Base-by-base conservation (phyloP, 1,140 invertebrate genomes). In the Bombus waltoni region DNA sequence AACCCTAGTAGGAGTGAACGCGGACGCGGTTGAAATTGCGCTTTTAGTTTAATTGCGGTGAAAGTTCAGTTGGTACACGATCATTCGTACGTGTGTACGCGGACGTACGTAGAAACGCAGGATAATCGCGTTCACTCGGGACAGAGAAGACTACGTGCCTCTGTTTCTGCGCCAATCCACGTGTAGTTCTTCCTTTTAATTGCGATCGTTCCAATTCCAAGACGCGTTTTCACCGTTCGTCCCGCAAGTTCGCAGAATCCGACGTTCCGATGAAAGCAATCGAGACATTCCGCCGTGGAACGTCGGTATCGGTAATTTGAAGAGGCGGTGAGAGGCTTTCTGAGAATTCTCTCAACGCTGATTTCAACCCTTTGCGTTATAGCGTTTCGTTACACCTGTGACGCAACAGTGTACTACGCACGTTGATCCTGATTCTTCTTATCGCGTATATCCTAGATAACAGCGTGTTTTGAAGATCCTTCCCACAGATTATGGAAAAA, bases 11-110 rank as follows among this genome's bases (percentile, higher is more conserved):
- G 87, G 82, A 91, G 88, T 57, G 87, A 89, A 86, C 86, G 86
- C 73, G 15, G 70, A 72, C 38, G 72, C 89, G 68, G 74, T 73
- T 68, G 81, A 85, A 88, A 91, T 89, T 87, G 87, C 91, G 91
- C 89, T 89, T 91, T 91, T 90, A 90, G 83, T 86, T 91, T 92
- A 92, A 90, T 91, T 86, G 86, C 90, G 88, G 92, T 92, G 92
- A 92, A 92, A 92, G 91, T 92, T 91, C 89, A 89, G 83, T 76
- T 28, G 38, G 76, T 38, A 65, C 74, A 40, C n/a, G 72, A 53
- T 53, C 38, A 22, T 3, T 13, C 13, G 35, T 40, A 18, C 28
- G 22, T 3, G 18, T 25, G 53, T n/a, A n/a, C 35, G 57, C 18
- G 72, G 15, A 44, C 28, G 28, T 18, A 44, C 72, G 32, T 44